phyloP scores from a whole-genome alignment of 2,888 invertebrate species.

The Automeris io region DNA sequence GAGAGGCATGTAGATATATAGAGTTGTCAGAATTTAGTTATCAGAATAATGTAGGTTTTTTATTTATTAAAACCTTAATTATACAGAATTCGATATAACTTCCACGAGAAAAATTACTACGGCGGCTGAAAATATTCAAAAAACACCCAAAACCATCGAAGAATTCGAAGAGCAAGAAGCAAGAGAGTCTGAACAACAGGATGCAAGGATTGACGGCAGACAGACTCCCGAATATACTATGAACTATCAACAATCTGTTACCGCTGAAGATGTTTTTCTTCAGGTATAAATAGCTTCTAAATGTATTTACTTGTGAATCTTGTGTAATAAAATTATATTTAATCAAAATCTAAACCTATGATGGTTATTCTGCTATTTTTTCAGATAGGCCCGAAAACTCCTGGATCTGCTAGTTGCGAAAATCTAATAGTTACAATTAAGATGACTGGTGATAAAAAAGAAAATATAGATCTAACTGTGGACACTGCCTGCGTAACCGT shows the following conservation, averaged over 20 bases:
- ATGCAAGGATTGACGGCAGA: constrained; percentile 76
- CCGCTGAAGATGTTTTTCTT: constrained; percentile 90
- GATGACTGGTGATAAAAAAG: constrained; percentile 85
- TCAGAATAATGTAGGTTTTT: not conserved
- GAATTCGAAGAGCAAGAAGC: constrained; percentile 71
- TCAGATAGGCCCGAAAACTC: constrained; percentile 88
- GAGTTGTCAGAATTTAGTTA: not conserved
- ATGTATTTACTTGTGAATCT: no score
- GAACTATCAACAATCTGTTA: constrained; percentile 89
- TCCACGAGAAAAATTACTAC: constrained; percentile 40
- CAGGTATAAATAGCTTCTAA: no score
- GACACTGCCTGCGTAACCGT: constrained; percentile 79
- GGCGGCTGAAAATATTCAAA: constrained; percentile 18
- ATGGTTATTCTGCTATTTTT: constrained; percentile 7
- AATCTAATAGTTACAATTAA: constrained; percentile 87
- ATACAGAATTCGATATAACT: constrained; percentile 51
- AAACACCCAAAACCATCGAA: constrained; percentile 51
- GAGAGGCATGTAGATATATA: no score
- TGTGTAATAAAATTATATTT: not conserved
- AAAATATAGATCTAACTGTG: constrained; percentile 85
- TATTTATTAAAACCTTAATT: not conserved
- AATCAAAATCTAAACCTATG: no score
- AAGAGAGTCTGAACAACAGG: constrained; percentile 69
- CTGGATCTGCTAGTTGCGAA: constrained; percentile 89
- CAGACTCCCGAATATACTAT: constrained; percentile 86